A percentile compares a stretch with the other conserved stretches of the same genome.
Evolutionary conservation across 2,797 vertebrate species (phyloP).

Genomic region (Emydoidea blandingii): DNA sequence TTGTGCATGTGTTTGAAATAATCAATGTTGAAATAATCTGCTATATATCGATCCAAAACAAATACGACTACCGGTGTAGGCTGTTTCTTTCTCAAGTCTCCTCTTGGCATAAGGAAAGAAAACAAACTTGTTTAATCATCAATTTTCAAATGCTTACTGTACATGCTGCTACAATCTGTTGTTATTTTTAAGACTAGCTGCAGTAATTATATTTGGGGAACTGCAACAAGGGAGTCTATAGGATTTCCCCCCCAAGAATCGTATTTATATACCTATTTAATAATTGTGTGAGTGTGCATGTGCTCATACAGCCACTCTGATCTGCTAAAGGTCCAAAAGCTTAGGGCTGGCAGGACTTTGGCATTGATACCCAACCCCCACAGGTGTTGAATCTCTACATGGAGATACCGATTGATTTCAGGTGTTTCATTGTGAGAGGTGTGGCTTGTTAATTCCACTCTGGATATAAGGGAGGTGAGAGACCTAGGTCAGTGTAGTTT

Average conservation of each 20-base stretch:
- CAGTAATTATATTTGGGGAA: background rate
- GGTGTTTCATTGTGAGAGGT: fast-evolving
- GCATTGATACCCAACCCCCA: background rate
- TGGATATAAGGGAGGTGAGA: background rate
- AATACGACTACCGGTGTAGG: slow-evolving; percentile 48
- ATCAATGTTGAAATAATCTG: slow-evolving; percentile 52
- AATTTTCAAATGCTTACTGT: slow-evolving; percentile 32
- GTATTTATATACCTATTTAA: background rate
- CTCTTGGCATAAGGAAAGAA: slow-evolving; percentile 31
- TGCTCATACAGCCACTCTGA: fast-evolving
- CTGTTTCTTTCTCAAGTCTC: slow-evolving; percentile 41
- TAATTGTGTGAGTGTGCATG: background rate
- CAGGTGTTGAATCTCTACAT: background rate
- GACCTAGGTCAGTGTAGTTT: background rate
- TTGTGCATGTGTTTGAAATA: slow-evolving; percentile 62
- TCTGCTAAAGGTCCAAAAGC: background rate
- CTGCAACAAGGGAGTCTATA: background rate
- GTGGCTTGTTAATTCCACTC: background rate
- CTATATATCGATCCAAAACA: slow-evolving; percentile 59
- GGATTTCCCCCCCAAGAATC: background rate
- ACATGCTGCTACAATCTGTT: background rate
- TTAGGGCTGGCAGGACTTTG: background rate
- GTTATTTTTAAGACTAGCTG: background rate
- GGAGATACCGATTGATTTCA: background rate
- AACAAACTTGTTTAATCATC: slow-evolving; percentile 58